These are phyloP conservation scores for Ferrisia virgata DNA, from an alignment of 2,888 invertebrate genomes.

Conservation along the genomic window DNA sequence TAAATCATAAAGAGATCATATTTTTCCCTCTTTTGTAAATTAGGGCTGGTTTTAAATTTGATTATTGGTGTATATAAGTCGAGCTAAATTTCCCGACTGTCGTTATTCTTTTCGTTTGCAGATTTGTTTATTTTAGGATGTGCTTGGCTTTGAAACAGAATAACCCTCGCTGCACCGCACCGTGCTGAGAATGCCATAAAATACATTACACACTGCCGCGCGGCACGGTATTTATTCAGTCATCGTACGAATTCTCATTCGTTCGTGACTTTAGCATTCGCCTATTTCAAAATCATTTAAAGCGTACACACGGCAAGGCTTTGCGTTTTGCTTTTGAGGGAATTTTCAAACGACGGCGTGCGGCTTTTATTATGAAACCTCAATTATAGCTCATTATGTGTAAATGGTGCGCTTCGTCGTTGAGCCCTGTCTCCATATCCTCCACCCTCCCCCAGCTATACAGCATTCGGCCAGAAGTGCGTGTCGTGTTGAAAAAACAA, in stretches of 20 bases:
- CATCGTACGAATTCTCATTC: constrained; percentile 5
- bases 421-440: not conserved
- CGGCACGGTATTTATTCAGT: constrained; percentile 5
- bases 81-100: not conserved
- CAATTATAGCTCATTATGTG: not conserved
- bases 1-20: not conserved
- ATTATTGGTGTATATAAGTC: not conserved
- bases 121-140: not conserved
- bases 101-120: not conserved
- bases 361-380: not conserved
- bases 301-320: not conserved
- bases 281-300: not conserved
- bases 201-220: not conserved
- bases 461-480: not conserved
- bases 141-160: not conserved
- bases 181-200: not conserved
- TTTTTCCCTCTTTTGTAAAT: not conserved
- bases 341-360: not conserved
- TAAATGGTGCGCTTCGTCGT: not conserved
- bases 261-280: not conserved
- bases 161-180: too few relatives aligned
- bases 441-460: too few relatives aligned
- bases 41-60: not conserved
- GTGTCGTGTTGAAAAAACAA: not conserved
- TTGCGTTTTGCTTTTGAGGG: not conserved